Percentiles rank a stretch among this genome's conserved stretches.
phyloP scores from a whole-genome alignment of 2,888 invertebrate species.

The Eupithecia vulgata region DNA sequence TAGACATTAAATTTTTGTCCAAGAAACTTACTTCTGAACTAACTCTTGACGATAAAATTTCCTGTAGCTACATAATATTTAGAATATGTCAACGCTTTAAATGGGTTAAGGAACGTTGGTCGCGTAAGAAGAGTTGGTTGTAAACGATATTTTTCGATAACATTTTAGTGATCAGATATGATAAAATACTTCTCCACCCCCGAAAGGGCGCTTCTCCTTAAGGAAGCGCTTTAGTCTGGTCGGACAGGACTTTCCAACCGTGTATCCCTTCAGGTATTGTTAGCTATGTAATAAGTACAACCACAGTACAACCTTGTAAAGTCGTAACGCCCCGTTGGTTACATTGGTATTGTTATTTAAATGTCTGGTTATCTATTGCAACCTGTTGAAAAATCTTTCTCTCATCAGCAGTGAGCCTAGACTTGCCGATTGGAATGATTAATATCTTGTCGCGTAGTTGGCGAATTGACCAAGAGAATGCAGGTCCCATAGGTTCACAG shows the following conservation, averaged over 20 bases:
- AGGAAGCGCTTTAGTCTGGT: background rate
- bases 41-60: background rate
- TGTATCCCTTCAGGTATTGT: constrained; percentile 5
- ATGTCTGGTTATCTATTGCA: constrained; percentile 7
- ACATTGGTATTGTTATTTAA: constrained; percentile 12
- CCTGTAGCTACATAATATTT: background rate
- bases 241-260: background rate
- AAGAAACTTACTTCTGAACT: background rate
- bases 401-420: background rate
- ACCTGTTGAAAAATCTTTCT: background rate
- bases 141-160: background rate
- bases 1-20: background rate
- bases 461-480: no score
- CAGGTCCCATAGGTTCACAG: no score
- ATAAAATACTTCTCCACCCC: background rate
- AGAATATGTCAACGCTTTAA: background rate
- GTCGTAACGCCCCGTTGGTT: constrained; percentile 7
- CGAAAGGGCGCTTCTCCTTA: background rate
- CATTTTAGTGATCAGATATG: background rate
- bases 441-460: no score
- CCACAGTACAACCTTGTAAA: background rate
- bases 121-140: background rate
- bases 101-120: background rate
- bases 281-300: background rate
- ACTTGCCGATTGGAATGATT: background rate